phyloP scores from a whole-genome alignment of 2,797 vertebrate genomes.

The Selene dorsalis region DNA sequence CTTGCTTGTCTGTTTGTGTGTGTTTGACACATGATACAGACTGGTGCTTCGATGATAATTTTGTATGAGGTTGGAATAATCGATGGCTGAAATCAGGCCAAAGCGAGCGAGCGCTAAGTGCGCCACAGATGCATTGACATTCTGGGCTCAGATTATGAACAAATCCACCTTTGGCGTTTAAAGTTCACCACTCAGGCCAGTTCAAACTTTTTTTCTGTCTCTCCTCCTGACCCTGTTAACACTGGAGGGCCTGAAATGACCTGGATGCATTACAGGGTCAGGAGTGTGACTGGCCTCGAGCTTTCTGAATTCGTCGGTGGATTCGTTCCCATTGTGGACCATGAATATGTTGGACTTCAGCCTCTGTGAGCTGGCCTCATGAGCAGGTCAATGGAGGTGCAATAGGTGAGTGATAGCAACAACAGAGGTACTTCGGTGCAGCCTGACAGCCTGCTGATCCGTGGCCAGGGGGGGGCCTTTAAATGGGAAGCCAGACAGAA shows the following conservation, averaged over 20 bases:
- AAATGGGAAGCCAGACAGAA: conserved; percentile 12
- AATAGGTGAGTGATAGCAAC: conserved; percentile 12
- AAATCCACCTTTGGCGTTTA: background rate
- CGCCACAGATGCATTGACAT: conserved; percentile 5
- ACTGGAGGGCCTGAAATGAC: background rate
- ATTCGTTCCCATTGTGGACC: background rate
- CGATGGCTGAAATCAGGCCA: conserved; percentile 42
- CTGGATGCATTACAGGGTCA: conserved; percentile 14
- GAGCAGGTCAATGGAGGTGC: conserved; percentile 38
- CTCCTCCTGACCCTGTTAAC: conserved; percentile 4
- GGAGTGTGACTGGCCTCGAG: background rate
- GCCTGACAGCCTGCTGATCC: conserved; percentile 23
- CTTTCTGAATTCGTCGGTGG: background rate
- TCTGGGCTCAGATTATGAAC: conserved; percentile 15
- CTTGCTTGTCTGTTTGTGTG: conserved; percentile 47
- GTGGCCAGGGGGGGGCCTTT: background rate
- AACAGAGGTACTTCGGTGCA: background rate
- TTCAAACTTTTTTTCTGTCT: conserved; percentile 6
- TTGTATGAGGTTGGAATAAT: conserved; percentile 51
- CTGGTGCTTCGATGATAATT: conserved; percentile 46
- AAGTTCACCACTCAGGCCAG: conserved; percentile 17
- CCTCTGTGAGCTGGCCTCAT: conserved; percentile 8
- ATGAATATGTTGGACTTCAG: conserved; percentile 1
- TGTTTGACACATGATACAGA: conserved; percentile 49
- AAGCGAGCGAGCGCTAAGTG: conserved; percentile 5